Base-by-base conservation (phyloP, 1,140 invertebrate species). In the Orchestia grillus region DNA sequence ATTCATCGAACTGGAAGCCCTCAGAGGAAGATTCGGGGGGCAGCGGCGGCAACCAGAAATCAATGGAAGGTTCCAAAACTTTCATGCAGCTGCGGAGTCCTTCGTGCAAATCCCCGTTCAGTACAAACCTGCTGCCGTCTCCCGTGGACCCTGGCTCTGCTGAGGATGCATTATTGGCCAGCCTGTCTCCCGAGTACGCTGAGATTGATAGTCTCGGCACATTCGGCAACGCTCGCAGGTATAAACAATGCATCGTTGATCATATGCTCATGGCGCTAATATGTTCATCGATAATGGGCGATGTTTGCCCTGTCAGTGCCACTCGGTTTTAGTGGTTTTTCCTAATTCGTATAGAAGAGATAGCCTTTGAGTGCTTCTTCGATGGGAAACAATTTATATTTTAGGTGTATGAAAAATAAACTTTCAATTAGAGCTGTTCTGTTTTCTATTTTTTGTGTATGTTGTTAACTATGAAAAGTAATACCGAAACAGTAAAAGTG, bases 151-250 rank as follows among this genome's bases (percentile, higher is more conserved):
- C 92, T 45, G 92, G 92, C 43, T 94, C 92, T 40, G 92, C 92
- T 44, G 92, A 94, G 92, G 92, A 94, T 94, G 96, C 96, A 91
- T 96, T 97, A 0, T 95, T 97, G 92, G 96, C 96, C 1, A 96
- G 96, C 88, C 96, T 97, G 47, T 96, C 96, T 4, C 96, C 96
- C 23, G 96, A 97, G 92, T 97, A 97, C 88, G 96, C 96, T 11
- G 96, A 97, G 95, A 97, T 97, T 95, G 96, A 97, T 96, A 96
- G 96, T 53, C 96, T 97, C 16, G 96, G 96, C 0, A 97, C 96
- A 87, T 97, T 97, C 95, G 96, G 96, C 44, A 87, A 96, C 41
- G 96, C 95, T 19, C 96, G 96, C 95, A 96, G 96, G 94, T 96
- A 94, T 47, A 94, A 94, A 94, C 92, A 45, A 94, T 94, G 43